Evolutionary conservation across 2,797 vertebrate genomes (phyloP).

Genomic region (Rallus crepitans): DNA sequence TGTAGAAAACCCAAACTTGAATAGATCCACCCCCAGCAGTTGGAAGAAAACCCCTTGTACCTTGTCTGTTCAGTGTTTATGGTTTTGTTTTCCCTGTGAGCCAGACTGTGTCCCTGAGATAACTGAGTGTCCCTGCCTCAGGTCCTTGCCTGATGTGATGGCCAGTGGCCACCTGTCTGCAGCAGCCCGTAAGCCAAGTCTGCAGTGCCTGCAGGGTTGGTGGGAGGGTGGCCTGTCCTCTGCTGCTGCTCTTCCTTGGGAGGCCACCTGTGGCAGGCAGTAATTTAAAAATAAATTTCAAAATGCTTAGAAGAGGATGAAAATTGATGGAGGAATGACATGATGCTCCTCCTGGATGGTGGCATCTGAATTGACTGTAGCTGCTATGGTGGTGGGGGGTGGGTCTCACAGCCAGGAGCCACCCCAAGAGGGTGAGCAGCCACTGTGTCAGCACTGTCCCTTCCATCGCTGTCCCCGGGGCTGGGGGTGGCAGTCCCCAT

Average conservation of each 20-base stretch:
- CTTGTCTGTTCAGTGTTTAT: not conserved
- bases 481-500: not conserved
- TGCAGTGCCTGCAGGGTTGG: not conserved
- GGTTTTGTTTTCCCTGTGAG: not conserved
- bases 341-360: not conserved
- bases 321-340: not conserved
- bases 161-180: not conserved
- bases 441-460: not conserved
- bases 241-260: not conserved
- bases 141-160: not conserved
- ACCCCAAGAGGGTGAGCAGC: rapidly evolving
- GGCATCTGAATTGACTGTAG: not conserved
- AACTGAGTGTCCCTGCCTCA: not conserved
- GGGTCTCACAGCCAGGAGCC: not conserved
- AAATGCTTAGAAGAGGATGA: not conserved
- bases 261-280: not conserved
- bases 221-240: not conserved
- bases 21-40: not conserved
- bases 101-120: not conserved
- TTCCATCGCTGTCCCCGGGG: not conserved
- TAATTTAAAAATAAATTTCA: not conserved
- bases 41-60: not conserved
- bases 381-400: rapidly evolving
- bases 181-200: not conserved
- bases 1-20: not conserved